Evolutionary conservation across 2,797 vertebrate genomes (phyloP), one percentile per base, ranked within the genome.

Genomic region (Pantherophis alleghaniensis): DNA sequence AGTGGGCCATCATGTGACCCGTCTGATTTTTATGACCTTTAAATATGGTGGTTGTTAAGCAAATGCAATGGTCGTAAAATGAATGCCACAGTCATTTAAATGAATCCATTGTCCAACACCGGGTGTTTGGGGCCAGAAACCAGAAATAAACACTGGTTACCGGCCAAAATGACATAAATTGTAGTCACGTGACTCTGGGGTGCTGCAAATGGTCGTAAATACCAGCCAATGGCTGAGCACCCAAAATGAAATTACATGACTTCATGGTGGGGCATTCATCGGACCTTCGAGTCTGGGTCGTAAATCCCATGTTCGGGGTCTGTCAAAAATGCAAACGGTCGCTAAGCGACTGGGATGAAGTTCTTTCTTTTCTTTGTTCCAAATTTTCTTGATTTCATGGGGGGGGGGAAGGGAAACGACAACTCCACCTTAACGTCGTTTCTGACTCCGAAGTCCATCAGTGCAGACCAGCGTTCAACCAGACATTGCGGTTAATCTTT

Each of bases 391-490:
- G 10, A 83, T 83, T 83, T 47, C 10, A 47, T 42, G 0, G 74
- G 18, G 3, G 60, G 1, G 1, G 4, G 0, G 28, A 0, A 0
- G 13, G 28, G 28, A n/a, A 2, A 9, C 1, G 37, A 83, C 11
- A 53, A 55, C 37, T 83, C 37, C 74, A 83, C 37, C 37, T 79
- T 47, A 37, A 11, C 37, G 12, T 79, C 69, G 18, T 37, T 83
- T 83, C 18, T 83, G 74, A 24, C 74, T 47, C 20, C 20, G 10
- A 47, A 24, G 42, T 47, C 74, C 74, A 83, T 83, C 74, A 83
- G 4, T 47, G 74, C 20, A 83, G 20, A 42, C 9, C 74, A 79
- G 74, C 20, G 1, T 24, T 22, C 74, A 5, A 24, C 37, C 74
- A 47, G 74, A 20, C 74, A 83, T 47, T 5, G 69, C 16, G 74